Percentiles rank a stretch among this genome's conserved stretches.
These are phyloP conservation scores for human (Homo sapiens) DNA, from an alignment of 2,113 vertebrate genomes.

Conservation along the genomic window GRCh38 chr6:73779001-73779500, in stretches of 20 bases:
- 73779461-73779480: no score
- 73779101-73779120: background rate
- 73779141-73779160: background rate
- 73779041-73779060: background rate
- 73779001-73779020: background rate
- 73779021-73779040: background rate
- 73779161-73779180: background rate
- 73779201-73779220: background rate
- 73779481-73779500: no score
- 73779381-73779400: no score
- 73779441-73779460: no score
- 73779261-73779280: no score
- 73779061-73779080: background rate
- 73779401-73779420: no score
- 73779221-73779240: background rate
- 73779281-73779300: no score
- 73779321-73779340: no score
- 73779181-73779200: background rate
- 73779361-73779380: no score
- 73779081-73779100: accelerated
- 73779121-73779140: background rate
- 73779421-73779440: no score
- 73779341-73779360: no score
- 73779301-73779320: no score
- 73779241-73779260: background rate